Evolutionary conservation across 2,888 invertebrate genomes (phyloP).

Genomic region (Dasypolia templi): DNA sequence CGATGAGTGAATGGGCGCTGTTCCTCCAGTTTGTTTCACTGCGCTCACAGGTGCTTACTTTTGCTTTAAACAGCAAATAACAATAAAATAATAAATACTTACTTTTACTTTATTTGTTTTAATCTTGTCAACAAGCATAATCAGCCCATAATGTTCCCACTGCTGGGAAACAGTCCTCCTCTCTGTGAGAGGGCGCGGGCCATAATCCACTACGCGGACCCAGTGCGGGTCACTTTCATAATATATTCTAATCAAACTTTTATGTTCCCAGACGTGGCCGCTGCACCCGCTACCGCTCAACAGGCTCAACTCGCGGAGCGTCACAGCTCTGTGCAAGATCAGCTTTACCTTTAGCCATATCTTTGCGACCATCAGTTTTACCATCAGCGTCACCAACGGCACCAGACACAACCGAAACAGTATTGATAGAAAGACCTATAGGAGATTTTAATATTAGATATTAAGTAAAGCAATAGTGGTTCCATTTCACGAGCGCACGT

Average conservation of each 20-base stretch:
- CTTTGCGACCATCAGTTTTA: constrained; percentile 92
- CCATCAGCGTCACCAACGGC: constrained; percentile 74
- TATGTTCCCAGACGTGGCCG: constrained; percentile 91
- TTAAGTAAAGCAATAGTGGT: constrained; percentile 59
- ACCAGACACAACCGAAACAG: constrained; percentile 82
- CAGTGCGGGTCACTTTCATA: too few species aligned
- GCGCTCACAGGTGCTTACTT: too few species aligned
- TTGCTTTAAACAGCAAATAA: too few species aligned
- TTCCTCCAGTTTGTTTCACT: too few species aligned
- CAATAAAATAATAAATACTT: too few species aligned
- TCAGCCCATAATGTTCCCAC: too few species aligned
- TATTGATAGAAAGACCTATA: constrained; percentile 79
- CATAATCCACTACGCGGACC: too few species aligned
- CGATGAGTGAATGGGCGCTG: neutral
- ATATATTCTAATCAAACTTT: neutral
- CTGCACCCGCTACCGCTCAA: constrained; percentile 93
- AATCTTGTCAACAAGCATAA: too few species aligned
- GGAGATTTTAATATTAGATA: constrained; percentile 80
- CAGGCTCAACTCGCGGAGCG: constrained; percentile 93
- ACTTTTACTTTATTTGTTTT: too few species aligned
- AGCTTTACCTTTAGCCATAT: constrained; percentile 94
- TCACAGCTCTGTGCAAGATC: constrained; percentile 93
- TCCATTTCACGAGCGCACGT: neutral
- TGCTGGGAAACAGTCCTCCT: too few species aligned
- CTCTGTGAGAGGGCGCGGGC: too few species aligned